Percentiles rank a stretch among this genome's conserved stretches.
Conservation (phyloP, 2,113 vertebrate species). For the Prunella fulvescens region DNA sequence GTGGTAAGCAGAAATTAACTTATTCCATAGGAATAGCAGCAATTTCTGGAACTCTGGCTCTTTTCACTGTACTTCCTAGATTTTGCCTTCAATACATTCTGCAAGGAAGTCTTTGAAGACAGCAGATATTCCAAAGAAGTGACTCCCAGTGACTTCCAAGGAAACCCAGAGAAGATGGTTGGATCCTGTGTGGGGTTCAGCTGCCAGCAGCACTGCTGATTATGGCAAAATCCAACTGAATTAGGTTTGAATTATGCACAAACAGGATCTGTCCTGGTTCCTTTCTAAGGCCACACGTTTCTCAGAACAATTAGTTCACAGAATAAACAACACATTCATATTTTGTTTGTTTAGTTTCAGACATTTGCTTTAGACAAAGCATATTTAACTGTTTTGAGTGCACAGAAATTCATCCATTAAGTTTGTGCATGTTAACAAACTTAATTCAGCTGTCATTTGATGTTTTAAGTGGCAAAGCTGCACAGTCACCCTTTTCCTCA, state of each 20-base stretch:
- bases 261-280: not conserved
- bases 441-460: not conserved
- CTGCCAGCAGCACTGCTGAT: not conserved
- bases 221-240: not conserved
- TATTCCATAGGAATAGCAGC: not conserved
- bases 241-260: not conserved
- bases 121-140: not conserved
- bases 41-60: not conserved
- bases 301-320: not conserved
- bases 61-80: not conserved
- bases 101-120: not conserved
- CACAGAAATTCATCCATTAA: not conserved
- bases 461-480: not conserved
- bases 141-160: not conserved
- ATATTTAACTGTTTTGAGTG: not conserved
- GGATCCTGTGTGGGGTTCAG: not conserved
- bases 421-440: not conserved
- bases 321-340: not conserved
- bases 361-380: not conserved
- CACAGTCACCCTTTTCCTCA: not conserved
- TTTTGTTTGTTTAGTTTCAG: not conserved
- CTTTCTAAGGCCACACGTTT: not conserved
- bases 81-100: not conserved
- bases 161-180: not conserved
- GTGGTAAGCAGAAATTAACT: not conserved